Evolutionary conservation across 2,888 invertebrate species (phyloP), one percentile per base, ranked within the genome.

Genomic region (Pelosia muscerda): DNA sequence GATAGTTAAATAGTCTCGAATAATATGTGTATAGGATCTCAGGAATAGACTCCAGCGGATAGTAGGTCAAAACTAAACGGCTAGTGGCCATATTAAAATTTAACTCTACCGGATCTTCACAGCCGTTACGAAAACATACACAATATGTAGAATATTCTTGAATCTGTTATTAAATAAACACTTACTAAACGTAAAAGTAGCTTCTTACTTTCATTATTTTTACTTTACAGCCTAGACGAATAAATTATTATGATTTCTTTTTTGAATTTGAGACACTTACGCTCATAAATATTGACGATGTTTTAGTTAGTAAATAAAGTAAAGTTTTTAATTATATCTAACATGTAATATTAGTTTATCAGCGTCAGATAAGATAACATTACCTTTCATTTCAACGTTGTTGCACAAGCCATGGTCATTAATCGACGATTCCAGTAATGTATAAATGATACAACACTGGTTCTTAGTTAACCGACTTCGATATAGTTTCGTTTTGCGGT

Each of bases 171-270:
- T 57, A 28, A 57, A 57, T 28, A 15, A 57, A 57, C 19, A 57
- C 26, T 55, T 28, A 57, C 26, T 57, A 28, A 31, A 57, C 8
- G 19, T 31, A 57, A 31, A n/a, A 28, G 57, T 3, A n/a, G 11
- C 10, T 57, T 31, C n/a, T n/a, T 13, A 28, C 57, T 57, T 69
- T 42, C 53, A 23, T 38, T 53, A 23, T 59, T 13, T 23, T 23
- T 55, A n/a, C n/a, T 57, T n/a, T 6, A 28, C 66, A 68, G 63
- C 69, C 65, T 38, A 54, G 49, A 62, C 42, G 49, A 26, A 62
- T 65, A 28, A 57, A 25, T 55, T 25, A 56, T 26, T 57, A 15
- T 8, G 28, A 57, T 57, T 57, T 57, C 57, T 57, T n/a, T 19
- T 57, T 57, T 57, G 6, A 19, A 23, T 15, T 57, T 28, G 4